Evolutionary conservation across 1,140 invertebrate genomes (phyloP), one percentile per base, ranked within the genome.

Genomic region (Heliothis subflexa): DNA sequence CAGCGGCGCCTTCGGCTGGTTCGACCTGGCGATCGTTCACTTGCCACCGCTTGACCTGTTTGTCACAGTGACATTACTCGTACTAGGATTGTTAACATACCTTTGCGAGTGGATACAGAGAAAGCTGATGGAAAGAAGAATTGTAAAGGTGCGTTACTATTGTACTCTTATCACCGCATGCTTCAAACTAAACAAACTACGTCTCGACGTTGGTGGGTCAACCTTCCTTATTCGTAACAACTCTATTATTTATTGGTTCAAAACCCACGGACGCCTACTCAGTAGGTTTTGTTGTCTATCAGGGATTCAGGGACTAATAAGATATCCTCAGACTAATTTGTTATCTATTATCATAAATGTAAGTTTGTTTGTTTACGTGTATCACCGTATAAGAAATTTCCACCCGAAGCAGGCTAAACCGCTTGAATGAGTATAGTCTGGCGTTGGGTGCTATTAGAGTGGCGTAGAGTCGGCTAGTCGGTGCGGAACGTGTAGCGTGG

Each of bases 71-170:
- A 72, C 79, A 1, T 70, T 94, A 50, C 16, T 91, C 2, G n/a
- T 86, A 9, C 11, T 89, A 40, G 88, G 84, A 9, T 25, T 89
- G 9, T n/a, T 83, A 2, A 88, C 82, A 55, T 91, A 93, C 52
- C 45, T 93, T 21, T 91, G 85, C 72, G 91, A 93, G 61, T 93
- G 90, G 91, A 91, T 94, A 76, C 91, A 94, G 66, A 92, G 91
- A 70, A 93, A 93, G 80, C 66, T 94, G 21, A 88, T 94, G 88
- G 90, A 94, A 81, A 87, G 87, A 74, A 80, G 91, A 74, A 88
- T 94, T 74, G 50, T 86, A 14, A 93, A 93, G 89, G 93, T 94
- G 84, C 49, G 50, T 11, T 21, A 18, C 11, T 40, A 21, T 55
- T n/a, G 54, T 55, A 7, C 7, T 2, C 14, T 14, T n/a, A 16